Evolutionary conservation across 2,888 invertebrate species (phyloP), one percentile per base, ranked within the genome.

Genomic region (Hirtodrosophila trivittata): DNA sequence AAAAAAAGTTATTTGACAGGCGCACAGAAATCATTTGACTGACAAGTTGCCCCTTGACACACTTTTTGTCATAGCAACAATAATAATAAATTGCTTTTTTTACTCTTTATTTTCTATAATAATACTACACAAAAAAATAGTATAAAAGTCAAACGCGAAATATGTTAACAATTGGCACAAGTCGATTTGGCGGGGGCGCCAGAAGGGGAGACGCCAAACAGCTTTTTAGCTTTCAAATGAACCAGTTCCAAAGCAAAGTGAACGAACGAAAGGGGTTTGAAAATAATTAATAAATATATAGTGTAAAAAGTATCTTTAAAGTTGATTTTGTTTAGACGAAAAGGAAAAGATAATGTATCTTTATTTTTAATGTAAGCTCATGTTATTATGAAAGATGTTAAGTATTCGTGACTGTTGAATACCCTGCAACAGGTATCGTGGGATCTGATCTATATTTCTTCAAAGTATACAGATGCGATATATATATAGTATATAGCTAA

Each of bases 11-110:
- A 58, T 66, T 87, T 78, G 83, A 87, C 83, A 76, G 67, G 58
- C 70, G 50, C 54, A 33, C 54, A 57, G 60, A 80, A 84, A 81
- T 84, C 74, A 63, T 76, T 59, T 81, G 85, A 86, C 77, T 80
- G 74, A 81, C 85, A 86, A 81, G 82, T 70, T 86, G 82, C 86
- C 77, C 86, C 86, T 86, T 86, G 86, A 86, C 86, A 87, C 66
- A 86, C 82, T 86, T 86, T 84, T 75, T 72, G 75, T 73, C 86
- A 55, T 70, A 70, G 87, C 83, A 69, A 78, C 78, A 69, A 57
- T 47, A 64, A 54, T 60, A 59, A 76, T 70, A 78, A 86, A 83
- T 66, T 60, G 52, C 66, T 69, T 82, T 50, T 60, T 55, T 50
- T 8, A 7, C 28, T 8, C 9, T 28, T 46, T 59, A 28, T 38